These are phyloP conservation scores for Pomatostomus ruficeps DNA, from an alignment of 2,113 vertebrate species.

Conservation along the genomic window DNA sequence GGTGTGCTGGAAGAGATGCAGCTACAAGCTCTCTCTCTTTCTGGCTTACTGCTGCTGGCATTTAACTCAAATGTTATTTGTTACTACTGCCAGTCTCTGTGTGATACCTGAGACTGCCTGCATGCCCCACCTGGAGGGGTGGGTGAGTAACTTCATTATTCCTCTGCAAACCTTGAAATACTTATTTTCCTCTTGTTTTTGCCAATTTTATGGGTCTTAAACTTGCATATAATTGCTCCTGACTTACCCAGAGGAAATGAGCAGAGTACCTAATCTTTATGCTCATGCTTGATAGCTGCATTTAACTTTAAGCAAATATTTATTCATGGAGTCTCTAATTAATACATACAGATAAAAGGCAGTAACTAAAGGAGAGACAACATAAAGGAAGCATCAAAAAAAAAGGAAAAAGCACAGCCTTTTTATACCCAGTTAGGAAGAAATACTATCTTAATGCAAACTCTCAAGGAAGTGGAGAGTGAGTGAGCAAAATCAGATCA, in stretches of 20 bases:
- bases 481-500: neutral
- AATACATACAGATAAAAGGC: neutral
- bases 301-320: neutral
- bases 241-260: neutral
- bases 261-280: neutral
- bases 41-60: neutral
- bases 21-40: neutral
- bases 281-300: neutral
- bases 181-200: neutral
- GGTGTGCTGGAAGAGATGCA: neutral
- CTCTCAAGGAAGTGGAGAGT: neutral
- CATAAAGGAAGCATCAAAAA: neutral
- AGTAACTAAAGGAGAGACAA: neutral
- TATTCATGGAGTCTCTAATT: neutral
- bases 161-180: neutral
- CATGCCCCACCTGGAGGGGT: accelerated
- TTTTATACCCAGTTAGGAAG: neutral
- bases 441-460: neutral
- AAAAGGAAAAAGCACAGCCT: neutral
- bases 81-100: neutral
- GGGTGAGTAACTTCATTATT: neutral
- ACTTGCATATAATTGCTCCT: neutral
- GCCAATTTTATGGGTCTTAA: neutral
- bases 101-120: neutral
- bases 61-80: neutral